A percentile compares a stretch with the other conserved stretches of the same genome.
Evolutionary conservation across 2,797 vertebrate species (phyloP).

Genomic region (Tamandua tetradactyla): DNA sequence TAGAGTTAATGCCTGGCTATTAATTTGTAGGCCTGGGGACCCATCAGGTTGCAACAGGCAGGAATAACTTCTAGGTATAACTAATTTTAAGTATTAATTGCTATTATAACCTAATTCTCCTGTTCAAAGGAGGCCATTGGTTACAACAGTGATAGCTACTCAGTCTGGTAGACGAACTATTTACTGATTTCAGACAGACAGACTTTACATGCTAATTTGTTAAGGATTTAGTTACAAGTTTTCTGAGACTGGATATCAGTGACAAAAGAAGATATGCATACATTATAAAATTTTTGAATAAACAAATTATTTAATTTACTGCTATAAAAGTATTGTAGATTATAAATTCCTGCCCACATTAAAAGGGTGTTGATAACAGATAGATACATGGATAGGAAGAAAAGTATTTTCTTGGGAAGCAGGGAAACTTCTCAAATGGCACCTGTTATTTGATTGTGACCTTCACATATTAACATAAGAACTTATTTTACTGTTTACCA

Average conservation of each 20-base stretch:
- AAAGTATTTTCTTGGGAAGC: background rate
- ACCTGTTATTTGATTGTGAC: background rate
- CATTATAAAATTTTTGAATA: background rate
- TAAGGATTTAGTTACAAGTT: background rate
- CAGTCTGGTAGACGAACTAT: background rate
- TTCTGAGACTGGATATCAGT: background rate
- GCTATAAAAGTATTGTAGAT: background rate
- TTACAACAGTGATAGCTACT: slow-evolving; percentile 56
- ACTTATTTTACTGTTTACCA: background rate
- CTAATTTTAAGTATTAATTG: slow-evolving; percentile 62
- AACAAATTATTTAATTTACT: background rate
- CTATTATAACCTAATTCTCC: slow-evolving; percentile 46
- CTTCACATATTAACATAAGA: background rate
- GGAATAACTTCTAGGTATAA: slow-evolving; percentile 42
- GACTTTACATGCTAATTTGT: slow-evolving; percentile 19
- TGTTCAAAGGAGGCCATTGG: slow-evolving; percentile 8
- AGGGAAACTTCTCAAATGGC: background rate
- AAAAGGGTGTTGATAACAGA: background rate
- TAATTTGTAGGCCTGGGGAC: slow-evolving; percentile 60
- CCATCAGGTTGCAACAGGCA: slow-evolving; percentile 41
- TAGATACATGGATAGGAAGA: too few relatives aligned
- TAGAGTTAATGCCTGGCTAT: slow-evolving; percentile 50
- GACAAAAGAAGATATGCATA: background rate
- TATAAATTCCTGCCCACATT: background rate
- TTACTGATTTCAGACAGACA: slow-evolving; percentile 54